These are phyloP conservation scores for Phylloscopus trochilus DNA, from an alignment of 2,113 vertebrate genomes.

Conservation along the genomic window DNA sequence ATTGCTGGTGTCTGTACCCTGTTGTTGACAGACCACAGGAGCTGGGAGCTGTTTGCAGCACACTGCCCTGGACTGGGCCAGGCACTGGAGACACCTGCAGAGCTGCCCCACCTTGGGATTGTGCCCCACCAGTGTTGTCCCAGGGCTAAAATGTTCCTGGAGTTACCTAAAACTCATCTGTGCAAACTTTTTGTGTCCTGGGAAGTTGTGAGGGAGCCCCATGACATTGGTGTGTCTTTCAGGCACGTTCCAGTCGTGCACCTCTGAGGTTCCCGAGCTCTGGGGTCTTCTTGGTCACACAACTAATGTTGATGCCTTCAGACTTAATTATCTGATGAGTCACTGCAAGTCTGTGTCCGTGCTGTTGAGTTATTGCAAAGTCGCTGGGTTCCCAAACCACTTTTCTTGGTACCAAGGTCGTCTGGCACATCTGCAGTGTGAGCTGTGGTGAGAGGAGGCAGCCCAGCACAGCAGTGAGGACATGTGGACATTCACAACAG, in stretches of 20 bases:
- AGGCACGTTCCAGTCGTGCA: fast-evolving
- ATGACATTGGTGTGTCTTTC: fast-evolving
- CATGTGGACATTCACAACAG: no score
- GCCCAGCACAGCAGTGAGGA: not conserved
- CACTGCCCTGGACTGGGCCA: not conserved
- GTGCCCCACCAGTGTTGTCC: not conserved
- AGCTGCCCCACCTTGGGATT: not conserved
- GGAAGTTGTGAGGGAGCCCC: not conserved
- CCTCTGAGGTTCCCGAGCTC: not conserved
- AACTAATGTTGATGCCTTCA: fast-evolving
- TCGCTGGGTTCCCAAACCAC: not conserved
- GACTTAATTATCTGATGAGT: not conserved
- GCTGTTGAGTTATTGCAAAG: not conserved
- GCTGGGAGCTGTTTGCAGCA: not conserved
- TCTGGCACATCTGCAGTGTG: not conserved
- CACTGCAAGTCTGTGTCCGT: not conserved
- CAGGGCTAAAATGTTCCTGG: not conserved
- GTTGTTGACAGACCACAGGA: fast-evolving
- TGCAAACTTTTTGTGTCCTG: not conserved
- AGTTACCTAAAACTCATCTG: not conserved
- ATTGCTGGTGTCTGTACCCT: fast-evolving
- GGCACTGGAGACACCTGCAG: not conserved
- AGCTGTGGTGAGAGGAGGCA: not conserved
- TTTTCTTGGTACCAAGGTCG: not conserved
- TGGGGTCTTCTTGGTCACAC: not conserved